Evolutionary conservation across 2,113 vertebrate species (phyloP).

Genomic region (Neodon shergylaensis): DNA sequence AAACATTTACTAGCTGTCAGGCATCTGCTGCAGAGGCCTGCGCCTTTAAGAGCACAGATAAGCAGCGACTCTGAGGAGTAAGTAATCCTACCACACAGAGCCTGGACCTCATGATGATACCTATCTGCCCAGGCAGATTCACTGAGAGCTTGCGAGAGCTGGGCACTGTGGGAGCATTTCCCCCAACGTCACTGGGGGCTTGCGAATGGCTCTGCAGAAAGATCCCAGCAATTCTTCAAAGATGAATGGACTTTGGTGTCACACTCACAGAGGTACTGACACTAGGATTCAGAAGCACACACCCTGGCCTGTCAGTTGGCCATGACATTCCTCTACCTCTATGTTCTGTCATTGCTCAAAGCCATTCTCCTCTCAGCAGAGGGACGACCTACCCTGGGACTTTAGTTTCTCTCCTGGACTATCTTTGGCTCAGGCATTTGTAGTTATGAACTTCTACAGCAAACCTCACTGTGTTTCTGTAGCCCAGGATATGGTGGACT

Average conservation of each 20-base stretch:
- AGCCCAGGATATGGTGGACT: background rate
- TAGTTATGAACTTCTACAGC: too few relatives aligned
- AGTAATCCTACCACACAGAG: background rate
- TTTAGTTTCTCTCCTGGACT: background rate
- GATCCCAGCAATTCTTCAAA: background rate
- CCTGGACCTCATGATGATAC: accelerated
- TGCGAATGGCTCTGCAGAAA: background rate
- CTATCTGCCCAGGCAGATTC: background rate
- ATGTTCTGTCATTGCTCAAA: too few relatives aligned
- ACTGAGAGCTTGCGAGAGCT: background rate
- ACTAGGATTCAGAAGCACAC: accelerated
- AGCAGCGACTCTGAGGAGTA: background rate
- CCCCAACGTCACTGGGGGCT: accelerated
- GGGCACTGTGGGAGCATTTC: too few relatives aligned
- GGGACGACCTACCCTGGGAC: accelerated
- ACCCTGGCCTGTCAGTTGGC: too few relatives aligned
- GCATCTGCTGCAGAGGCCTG: conserved; percentile 64
- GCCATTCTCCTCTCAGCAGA: background rate
- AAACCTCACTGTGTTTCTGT: background rate
- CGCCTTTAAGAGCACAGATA: background rate
- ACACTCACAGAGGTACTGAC: background rate
- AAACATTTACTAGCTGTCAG: conserved; percentile 64
- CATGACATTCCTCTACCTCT: accelerated
- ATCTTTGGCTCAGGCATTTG: background rate
- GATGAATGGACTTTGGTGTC: background rate